These are phyloP conservation scores for Eretmocerus hayati DNA, from an alignment of 2,888 invertebrate genomes.

Conservation along the genomic window DNA sequence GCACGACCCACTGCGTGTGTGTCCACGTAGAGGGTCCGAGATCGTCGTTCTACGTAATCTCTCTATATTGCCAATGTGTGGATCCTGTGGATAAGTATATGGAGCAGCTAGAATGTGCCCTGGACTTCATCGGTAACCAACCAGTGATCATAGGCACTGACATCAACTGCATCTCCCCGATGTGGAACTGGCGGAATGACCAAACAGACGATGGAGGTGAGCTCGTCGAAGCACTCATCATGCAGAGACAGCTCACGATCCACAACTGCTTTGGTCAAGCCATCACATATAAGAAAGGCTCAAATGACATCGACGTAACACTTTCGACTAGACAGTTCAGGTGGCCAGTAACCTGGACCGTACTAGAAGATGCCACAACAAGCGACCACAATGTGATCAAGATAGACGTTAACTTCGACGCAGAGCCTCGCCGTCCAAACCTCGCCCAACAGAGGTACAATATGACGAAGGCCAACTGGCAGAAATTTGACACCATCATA, in stretches of 20 bases:
- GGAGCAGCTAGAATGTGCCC: neutral
- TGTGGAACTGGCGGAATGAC: neutral
- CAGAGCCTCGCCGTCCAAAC: too few species aligned
- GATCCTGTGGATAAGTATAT: neutral
- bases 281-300: too few species aligned
- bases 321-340: too few species aligned
- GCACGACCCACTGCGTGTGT: neutral
- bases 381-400: constrained; percentile 5
- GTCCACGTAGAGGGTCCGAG: too few species aligned
- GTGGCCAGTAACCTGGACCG: too few species aligned
- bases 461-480: neutral
- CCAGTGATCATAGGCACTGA: neutral
- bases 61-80: neutral
- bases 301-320: neutral
- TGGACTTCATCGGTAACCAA: too few species aligned
- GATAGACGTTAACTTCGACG: neutral
- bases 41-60: too few species aligned
- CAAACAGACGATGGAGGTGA: neutral
- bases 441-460: neutral
- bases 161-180: neutral
- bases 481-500: neutral
- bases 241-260: neutral
- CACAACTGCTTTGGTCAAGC: too few species aligned
- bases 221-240: neutral
- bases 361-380: too few species aligned